phyloP scores from a whole-genome alignment of 2,888 invertebrate genomes.

The Lycocerus yunnanus region DNA sequence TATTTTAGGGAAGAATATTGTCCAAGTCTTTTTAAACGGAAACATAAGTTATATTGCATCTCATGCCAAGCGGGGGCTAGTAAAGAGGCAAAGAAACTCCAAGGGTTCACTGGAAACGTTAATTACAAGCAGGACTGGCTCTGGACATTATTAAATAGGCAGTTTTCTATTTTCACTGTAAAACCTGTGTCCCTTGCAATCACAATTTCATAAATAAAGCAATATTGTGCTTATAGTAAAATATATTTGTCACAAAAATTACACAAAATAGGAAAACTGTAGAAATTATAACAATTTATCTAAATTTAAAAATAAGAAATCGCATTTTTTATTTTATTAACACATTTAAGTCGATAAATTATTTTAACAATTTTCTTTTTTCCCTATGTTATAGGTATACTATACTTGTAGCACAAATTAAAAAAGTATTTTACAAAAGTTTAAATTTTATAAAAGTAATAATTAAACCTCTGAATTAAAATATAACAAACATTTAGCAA shows the following conservation, averaged over 20 bases:
- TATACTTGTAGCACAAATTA: not conserved
- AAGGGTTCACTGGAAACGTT: too few relatives aligned
- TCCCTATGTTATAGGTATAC: not conserved
- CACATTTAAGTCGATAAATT: not conserved
- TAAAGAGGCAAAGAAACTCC: too few relatives aligned
- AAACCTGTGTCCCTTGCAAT: too few relatives aligned
- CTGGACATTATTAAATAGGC: too few relatives aligned
- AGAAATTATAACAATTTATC: not conserved
- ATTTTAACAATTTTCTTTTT: not conserved
- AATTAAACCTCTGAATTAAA: not conserved
- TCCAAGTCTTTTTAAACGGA: too few relatives aligned
- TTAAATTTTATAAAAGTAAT: not conserved
- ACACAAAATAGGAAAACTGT: slow-evolving; percentile 47
- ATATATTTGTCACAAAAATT: slow-evolving; percentile 51
- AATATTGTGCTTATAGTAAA: slow-evolving; percentile 41
- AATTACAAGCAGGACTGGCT: too few relatives aligned
- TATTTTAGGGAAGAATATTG: too few relatives aligned
- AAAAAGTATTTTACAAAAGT: not conserved
- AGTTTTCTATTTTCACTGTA: too few relatives aligned
- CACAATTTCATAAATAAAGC: not conserved
- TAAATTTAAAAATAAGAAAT: not conserved
- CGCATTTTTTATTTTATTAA: not conserved
- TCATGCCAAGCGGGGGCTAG: too few relatives aligned
- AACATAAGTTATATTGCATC: too few relatives aligned
- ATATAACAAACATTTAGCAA: not conserved